Conservation (phyloP, 1,140 invertebrate genomes). For the Drosophila mojavensis region DNA sequence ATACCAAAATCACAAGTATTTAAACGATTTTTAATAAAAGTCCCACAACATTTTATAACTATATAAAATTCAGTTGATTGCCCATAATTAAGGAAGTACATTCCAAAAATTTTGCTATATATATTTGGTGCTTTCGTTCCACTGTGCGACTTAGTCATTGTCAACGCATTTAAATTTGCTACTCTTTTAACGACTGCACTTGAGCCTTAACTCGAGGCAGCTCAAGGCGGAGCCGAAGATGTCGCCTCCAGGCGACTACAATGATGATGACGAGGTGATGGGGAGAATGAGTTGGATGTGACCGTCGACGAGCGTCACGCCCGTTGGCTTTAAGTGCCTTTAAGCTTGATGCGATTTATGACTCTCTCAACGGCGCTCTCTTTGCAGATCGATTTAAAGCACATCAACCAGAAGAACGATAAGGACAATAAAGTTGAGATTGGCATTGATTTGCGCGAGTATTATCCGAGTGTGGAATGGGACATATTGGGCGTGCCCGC, state of each 20-base stretch:
- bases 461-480: constrained; percentile 99
- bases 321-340: constrained; percentile 52
- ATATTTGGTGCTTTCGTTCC: neutral
- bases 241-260: constrained; percentile 38
- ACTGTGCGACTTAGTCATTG: constrained; percentile 44
- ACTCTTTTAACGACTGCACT: constrained; percentile 77
- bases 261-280: neutral
- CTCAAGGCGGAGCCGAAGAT: constrained; percentile 33
- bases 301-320: constrained; percentile 43
- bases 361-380: constrained; percentile 51
- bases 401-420: constrained; percentile 92
- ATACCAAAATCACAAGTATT: too few relatives aligned
- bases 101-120: too few relatives aligned
- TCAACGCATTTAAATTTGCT: constrained; percentile 78
- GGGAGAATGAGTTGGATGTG: constrained; percentile 27
- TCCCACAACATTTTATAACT: too few relatives aligned
- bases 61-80: too few relatives aligned
- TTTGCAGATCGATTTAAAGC: constrained; percentile 93
- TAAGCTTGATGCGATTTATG: constrained; percentile 55
- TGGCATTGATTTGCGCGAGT: constrained; percentile 96
- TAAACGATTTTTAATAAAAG: too few relatives aligned
- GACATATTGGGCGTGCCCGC: constrained; percentile 97
- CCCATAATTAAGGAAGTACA: too few relatives aligned
- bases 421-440: constrained; percentile 92
- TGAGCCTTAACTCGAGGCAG: constrained; percentile 37